Percentiles rank a stretch among this genome's conserved stretches.
These are phyloP conservation scores for Telmatochromis brichardi DNA, from an alignment of 2,113 vertebrate genomes.

Conservation along the genomic window DNA sequence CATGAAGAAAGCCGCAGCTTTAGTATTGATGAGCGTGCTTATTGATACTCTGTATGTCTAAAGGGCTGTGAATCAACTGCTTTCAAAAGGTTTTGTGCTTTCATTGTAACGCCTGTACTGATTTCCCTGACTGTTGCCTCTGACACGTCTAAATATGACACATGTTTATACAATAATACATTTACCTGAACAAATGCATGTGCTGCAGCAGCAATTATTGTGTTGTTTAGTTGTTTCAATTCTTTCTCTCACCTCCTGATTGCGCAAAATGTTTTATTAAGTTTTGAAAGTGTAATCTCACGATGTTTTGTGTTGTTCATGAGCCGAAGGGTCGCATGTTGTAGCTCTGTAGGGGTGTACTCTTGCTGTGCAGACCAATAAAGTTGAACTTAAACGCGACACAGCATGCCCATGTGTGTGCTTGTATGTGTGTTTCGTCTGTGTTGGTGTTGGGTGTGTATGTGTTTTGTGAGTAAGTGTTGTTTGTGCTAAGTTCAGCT, in stretches of 20 bases:
- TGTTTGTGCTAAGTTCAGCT: conserved; percentile 31
- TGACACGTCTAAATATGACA: neutral
- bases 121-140: fast-evolving
- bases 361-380: neutral
- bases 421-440: neutral
- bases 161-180: neutral
- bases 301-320: neutral
- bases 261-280: too few species aligned
- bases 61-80: neutral
- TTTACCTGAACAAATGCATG: neutral
- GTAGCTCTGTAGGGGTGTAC: neutral
- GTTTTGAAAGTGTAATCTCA: neutral
- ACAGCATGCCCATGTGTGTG: neutral
- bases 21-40: neutral
- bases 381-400: neutral
- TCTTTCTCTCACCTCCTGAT: neutral
- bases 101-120: neutral
- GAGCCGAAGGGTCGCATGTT: neutral
- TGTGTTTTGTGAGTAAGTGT: conserved; percentile 29
- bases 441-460: neutral
- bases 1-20: neutral
- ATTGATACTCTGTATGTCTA: neutral
- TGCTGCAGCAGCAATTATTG: neutral
- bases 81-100: neutral
- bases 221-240: neutral